These are phyloP conservation scores for Lithophane semibrunnea DNA, from an alignment of 2,888 invertebrate genomes.

Conservation along the genomic window DNA sequence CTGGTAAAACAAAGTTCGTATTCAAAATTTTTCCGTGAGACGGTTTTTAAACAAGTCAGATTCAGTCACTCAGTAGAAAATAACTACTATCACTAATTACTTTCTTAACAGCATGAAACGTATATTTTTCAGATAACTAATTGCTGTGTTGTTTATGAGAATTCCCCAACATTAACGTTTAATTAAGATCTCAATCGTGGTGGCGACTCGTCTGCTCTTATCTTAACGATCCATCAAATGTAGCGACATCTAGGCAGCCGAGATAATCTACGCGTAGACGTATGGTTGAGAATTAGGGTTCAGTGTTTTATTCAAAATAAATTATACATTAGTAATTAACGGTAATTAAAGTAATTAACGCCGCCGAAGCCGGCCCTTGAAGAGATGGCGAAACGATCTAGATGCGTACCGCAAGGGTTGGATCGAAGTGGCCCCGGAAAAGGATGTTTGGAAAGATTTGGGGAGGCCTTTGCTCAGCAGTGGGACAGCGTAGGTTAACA, in stretches of 20 bases:
- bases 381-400: too few relatives aligned
- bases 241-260: constrained; percentile 61
- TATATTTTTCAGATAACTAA: constrained; percentile 51
- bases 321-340: background rate
- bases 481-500: too few relatives aligned
- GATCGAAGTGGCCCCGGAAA: too few relatives aligned
- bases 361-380: too few relatives aligned
- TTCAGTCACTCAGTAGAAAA: background rate
- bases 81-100: constrained; percentile 15
- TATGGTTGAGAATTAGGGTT: constrained; percentile 43
- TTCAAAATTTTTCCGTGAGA: background rate
- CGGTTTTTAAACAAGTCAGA: constrained; percentile 14
- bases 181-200: constrained; percentile 65
- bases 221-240: constrained; percentile 72
- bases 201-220: constrained; percentile 66
- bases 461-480: too few relatives aligned
- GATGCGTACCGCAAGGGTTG: too few relatives aligned
- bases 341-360: too few relatives aligned
- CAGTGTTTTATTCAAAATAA: constrained; percentile 22
- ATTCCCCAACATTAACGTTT: constrained; percentile 63
- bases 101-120: constrained; percentile 21
- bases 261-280: constrained; percentile 53
- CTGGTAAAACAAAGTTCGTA: too few relatives aligned
- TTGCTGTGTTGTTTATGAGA: constrained; percentile 62
- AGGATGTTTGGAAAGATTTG: too few relatives aligned